Base-by-base conservation (phyloP, 1,140 invertebrate genomes). In the Agrilus planipennis region DNA sequence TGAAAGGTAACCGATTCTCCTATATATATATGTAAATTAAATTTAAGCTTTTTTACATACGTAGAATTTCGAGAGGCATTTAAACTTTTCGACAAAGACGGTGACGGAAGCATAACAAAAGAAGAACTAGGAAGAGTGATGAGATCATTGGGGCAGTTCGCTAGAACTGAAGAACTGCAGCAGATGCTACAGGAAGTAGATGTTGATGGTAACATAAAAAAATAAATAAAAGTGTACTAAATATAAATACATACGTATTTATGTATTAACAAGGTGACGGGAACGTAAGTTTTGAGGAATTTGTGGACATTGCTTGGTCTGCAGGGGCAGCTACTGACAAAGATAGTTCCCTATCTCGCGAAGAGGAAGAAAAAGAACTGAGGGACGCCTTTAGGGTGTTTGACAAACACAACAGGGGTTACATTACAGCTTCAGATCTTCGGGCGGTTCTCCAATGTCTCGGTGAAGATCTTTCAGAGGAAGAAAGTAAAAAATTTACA, bases 151-250 rank as follows among this genome's bases (percentile, higher is more conserved):
- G 85, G 85, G 1, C 85, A 89, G 59, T 89, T 87, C 60, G 84
- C 84, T 0, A 68, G 83, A 31, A 81, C 83, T 9, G 83, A 87
- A 57, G 85, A 89, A 58, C 60, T 89, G 36, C 76, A 81, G 44
- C 79, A 85, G 47, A 89, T 91, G 86, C 64, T 91, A n/a, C 77
- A 84, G 52, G 88, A 91, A 61, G 84, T 90, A 11, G 86, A 91
- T 58, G 82, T 84, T 31, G 84, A 91, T 58, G 87, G 86, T 86
- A 58, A 65, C 7, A 17, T 5, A 34, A 4, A 34, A 12, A 16
- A 17, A 4, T 7, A 4, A 20, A 20, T 4, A 20, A 4, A 14
- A 4, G 4, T 10, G 15, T 16, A 4, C 14, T 25, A 6, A n/a
- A 11, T 11, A 25, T 25, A 25, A 25, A 5, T 25, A 25, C 22